Evolutionary conservation across 1,140 invertebrate species (phyloP).

Genomic region (Dolichoris vasculosae): DNA sequence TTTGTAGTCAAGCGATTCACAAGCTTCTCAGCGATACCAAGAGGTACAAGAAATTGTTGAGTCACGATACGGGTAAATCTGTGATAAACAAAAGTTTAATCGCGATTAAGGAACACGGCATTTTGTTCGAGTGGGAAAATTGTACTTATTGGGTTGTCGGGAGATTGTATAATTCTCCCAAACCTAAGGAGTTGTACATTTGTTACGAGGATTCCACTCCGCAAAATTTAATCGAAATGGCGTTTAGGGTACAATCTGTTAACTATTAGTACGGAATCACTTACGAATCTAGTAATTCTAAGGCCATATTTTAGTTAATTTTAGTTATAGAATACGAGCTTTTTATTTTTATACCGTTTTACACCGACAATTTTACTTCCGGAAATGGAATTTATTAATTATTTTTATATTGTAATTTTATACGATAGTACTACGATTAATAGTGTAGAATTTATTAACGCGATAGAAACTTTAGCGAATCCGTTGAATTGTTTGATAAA

Average conservation of each 20-base stretch:
- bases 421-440: neutral
- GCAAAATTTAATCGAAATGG: conserved; percentile 88
- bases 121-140: conserved; percentile 77
- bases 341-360: neutral
- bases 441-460: neutral
- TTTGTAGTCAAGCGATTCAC: conserved; percentile 81
- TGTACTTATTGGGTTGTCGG: conserved; percentile 74
- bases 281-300: neutral
- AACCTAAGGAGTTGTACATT: conserved; percentile 84
- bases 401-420: neutral
- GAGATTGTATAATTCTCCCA: conserved; percentile 81
- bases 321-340: neutral
- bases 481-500: neutral
- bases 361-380: neutral
- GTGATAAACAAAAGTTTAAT: conserved; percentile 83
- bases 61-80: conserved; percentile 76
- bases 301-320: neutral
- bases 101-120: conserved; percentile 85
- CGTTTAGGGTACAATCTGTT: conserved; percentile 78
- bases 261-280: conserved; percentile 12
- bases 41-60: conserved; percentile 77
- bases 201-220: conserved; percentile 86
- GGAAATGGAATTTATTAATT: neutral
- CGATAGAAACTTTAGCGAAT: neutral
- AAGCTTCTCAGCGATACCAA: conserved; percentile 82